phyloP scores from a whole-genome alignment of 1,140 invertebrate species.

The Drosophila lini region DNA sequence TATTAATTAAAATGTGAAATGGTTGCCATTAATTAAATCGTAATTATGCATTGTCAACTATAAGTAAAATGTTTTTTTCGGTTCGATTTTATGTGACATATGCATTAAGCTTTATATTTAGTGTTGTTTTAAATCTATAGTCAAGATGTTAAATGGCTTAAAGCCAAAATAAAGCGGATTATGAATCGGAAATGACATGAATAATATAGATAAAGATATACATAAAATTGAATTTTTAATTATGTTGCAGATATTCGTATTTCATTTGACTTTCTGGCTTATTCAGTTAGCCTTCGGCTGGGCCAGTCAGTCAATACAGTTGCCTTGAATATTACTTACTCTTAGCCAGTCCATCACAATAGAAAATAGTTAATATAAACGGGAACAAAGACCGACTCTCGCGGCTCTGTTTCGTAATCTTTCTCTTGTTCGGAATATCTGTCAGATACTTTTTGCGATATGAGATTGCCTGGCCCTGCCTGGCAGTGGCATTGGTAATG shows the following conservation, averaged over 20 bases:
- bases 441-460: constrained; percentile 17
- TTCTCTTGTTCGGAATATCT: constrained; percentile 21
- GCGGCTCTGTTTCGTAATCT: constrained; percentile 27
- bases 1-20: constrained; percentile 16
- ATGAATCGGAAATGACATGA: neutral
- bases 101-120: constrained; percentile 5
- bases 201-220: neutral
- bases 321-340: constrained; percentile 36
- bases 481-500: constrained; percentile 70
- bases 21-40: constrained; percentile 15
- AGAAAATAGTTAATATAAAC: constrained; percentile 74
- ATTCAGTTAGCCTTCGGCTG: constrained; percentile 7
- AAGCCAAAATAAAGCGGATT: neutral
- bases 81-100: neutral
- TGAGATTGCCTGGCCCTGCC: constrained; percentile 20
- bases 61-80: neutral
- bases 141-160: neutral
- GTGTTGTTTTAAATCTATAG: neutral
- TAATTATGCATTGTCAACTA: constrained; percentile 19
- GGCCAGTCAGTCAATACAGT: neutral
- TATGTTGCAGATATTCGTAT: neutral
- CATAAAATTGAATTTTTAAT: neutral
- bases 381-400: constrained; percentile 35
- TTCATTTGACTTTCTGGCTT: neutral
- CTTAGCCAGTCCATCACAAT: constrained; percentile 41